Evolutionary conservation across 2,888 invertebrate species (phyloP).

Genomic region (Shargacucullia verbasci): DNA sequence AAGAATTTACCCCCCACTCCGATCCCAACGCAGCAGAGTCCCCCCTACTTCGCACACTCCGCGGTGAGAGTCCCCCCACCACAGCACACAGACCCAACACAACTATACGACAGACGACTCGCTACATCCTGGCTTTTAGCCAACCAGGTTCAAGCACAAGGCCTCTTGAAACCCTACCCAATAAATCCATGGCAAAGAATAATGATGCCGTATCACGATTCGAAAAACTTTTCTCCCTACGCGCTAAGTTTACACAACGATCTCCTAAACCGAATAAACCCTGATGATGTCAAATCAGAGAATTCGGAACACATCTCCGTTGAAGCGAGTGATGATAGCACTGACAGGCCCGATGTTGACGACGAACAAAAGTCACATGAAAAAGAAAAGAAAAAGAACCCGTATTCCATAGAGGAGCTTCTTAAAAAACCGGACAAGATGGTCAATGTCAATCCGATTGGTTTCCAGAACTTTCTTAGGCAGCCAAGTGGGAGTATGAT

Average conservation of each 20-base stretch:
- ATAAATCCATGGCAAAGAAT: constrained; percentile 89
- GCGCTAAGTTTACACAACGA: constrained; percentile 78
- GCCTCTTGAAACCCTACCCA: constrained; percentile 85
- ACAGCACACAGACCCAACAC: constrained; percentile 70
- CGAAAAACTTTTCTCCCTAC: constrained; percentile 80
- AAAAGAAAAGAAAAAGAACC: constrained; percentile 91
- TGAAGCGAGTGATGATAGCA: constrained; percentile 90
- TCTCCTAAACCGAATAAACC: constrained; percentile 76
- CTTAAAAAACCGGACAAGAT: constrained; percentile 94
- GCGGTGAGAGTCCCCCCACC: constrained; percentile 81
- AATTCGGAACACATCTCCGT: constrained; percentile 85
- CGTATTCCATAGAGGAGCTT: constrained; percentile 96
- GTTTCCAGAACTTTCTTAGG: constrained; percentile 83
- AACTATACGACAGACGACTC: constrained; percentile 84
- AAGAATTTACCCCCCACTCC: constrained; percentile 74
- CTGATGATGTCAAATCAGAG: constrained; percentile 82
- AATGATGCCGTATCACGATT: constrained; percentile 87
- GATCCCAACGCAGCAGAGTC: constrained; percentile 70
- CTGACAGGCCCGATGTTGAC: constrained; percentile 87
- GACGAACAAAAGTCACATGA: constrained; percentile 76
- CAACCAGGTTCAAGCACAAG: constrained; percentile 85
- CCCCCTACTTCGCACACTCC: constrained; percentile 82
- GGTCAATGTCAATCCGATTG: constrained; percentile 73
- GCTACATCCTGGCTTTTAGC: constrained; percentile 89
- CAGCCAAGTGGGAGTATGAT: constrained; percentile 90